Percentiles rank a stretch among this genome's conserved stretches.
phyloP scores from a whole-genome alignment of 1,140 invertebrate species.

The Panulirus ornatus region DNA sequence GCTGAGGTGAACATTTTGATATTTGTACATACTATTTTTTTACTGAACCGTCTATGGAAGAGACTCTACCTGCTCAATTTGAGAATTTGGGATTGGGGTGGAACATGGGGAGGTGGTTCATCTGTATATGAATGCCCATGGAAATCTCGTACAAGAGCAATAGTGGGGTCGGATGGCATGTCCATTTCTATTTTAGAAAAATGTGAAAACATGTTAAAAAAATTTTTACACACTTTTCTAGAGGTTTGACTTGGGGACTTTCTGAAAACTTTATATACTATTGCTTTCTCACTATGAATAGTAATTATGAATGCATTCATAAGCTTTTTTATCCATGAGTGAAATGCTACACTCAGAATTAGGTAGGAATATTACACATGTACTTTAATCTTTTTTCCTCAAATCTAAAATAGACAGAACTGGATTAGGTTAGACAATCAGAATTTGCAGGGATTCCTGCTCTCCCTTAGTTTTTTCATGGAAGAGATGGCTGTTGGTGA shows the following conservation, averaged over 20 bases:
- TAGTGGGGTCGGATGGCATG: conserved; percentile 72
- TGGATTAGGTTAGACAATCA: conserved; percentile 67
- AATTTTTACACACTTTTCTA: conserved; percentile 71
- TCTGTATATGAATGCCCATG: conserved; percentile 45
- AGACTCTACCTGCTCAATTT: conserved; percentile 51
- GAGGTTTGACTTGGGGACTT: conserved; percentile 72
- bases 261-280: conserved; percentile 72
- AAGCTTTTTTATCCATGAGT: conserved; percentile 59
- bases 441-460: conserved; percentile 53
- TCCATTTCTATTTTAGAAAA: conserved; percentile 73
- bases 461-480: conserved; percentile 63
- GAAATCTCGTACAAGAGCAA: conserved; percentile 63
- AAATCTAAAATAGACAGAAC: conserved; percentile 61
- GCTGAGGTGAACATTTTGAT: conserved; percentile 69
- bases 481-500: conserved; percentile 64
- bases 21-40: conserved; percentile 74
- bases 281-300: conserved; percentile 71
- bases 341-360: conserved; percentile 58
- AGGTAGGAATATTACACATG: conserved; percentile 65
- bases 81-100: conserved; percentile 46
- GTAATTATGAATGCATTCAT: conserved; percentile 66
- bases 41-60: conserved; percentile 65
- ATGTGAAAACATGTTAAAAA: conserved; percentile 70
- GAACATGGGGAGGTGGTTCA: conserved; percentile 39
- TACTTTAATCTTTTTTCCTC: conserved; percentile 54